These are phyloP conservation scores for Brachionus asplanchnoidis DNA, from an alignment of 1,140 invertebrate species.

Conservation along the genomic window DNA sequence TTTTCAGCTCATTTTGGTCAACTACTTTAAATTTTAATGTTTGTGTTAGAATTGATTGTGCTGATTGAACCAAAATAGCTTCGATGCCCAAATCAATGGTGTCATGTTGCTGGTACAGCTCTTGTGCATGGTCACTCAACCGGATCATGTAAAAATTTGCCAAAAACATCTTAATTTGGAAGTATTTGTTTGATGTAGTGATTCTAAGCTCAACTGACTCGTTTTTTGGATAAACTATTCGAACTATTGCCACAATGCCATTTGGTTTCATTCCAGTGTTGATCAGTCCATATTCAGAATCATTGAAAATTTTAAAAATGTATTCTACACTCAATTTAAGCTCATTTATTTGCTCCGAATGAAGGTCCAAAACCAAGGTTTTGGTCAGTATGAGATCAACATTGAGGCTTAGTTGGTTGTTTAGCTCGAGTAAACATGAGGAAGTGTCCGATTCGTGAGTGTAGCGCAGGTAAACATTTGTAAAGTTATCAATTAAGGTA, in stretches of 20 bases:
- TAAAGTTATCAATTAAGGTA: background rate
- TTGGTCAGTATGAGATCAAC: background rate
- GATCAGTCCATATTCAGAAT: slow-evolving; percentile 6
- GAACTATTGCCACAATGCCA: slow-evolving; percentile 21
- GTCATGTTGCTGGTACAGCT: background rate
- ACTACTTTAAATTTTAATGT: background rate
- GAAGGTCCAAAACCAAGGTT: background rate
- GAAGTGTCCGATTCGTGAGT: background rate
- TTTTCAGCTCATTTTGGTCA: background rate
- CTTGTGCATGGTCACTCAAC: background rate
- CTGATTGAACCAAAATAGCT: background rate
- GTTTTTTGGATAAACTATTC: background rate
- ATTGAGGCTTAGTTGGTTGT: background rate
- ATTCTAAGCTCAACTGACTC: background rate
- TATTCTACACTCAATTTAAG: slow-evolving; percentile 3
- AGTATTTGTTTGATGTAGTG: background rate
- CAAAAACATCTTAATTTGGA: slow-evolving; percentile 29
- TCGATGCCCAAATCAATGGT: background rate
- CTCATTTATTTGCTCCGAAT: background rate
- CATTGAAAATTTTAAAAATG: slow-evolving; percentile 37
- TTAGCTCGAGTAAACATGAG: background rate
- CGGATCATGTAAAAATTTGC: slow-evolving; percentile 41
- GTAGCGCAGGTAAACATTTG: background rate
- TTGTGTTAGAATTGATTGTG: background rate
- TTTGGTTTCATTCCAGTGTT: background rate